These are phyloP conservation scores for Lasioglossum calceatum DNA, from an alignment of 2,888 invertebrate species.

Conservation along the genomic window DNA sequence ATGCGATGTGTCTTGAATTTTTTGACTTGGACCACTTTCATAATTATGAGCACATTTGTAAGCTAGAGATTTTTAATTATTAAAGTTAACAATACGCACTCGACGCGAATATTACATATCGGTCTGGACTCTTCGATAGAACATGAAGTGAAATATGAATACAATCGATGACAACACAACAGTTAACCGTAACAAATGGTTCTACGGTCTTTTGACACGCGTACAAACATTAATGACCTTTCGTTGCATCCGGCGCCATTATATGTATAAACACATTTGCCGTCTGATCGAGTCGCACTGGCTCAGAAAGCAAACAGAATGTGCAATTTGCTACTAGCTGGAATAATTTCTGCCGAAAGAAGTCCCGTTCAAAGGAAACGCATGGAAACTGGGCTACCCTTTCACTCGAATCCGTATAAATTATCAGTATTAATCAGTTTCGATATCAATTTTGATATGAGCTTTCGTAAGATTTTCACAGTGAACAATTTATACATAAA, in stretches of 20 bases:
- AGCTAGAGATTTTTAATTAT: neutral
- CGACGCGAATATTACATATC: neutral
- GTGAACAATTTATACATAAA: neutral
- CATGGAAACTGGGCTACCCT: neutral
- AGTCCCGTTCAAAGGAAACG: neutral
- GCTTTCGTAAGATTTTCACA: neutral
- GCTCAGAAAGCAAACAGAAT: slow-evolving; percentile 36
- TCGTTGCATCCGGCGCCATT: slow-evolving; percentile 50
- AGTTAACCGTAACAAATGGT: slow-evolving; percentile 42
- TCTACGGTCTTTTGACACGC: slow-evolving; percentile 21
- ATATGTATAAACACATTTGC: slow-evolving; percentile 45
- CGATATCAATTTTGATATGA: neutral
- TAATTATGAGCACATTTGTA: neutral
- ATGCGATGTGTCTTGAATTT: too few relatives aligned
- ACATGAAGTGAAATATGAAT: slow-evolving; percentile 22
- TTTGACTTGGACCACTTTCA: too few relatives aligned
- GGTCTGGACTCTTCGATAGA: neutral
- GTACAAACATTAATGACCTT: slow-evolving; percentile 55
- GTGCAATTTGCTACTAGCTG: neutral
- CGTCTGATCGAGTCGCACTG: slow-evolving; percentile 39
- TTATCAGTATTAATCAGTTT: neutral
- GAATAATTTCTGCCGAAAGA: slow-evolving; percentile 28
- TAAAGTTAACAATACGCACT: neutral
- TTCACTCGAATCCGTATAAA: neutral
- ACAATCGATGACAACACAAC: slow-evolving; percentile 42